Base-by-base conservation (phyloP, 2,888 invertebrate genomes). In the Mechanitis messenoides region DNA sequence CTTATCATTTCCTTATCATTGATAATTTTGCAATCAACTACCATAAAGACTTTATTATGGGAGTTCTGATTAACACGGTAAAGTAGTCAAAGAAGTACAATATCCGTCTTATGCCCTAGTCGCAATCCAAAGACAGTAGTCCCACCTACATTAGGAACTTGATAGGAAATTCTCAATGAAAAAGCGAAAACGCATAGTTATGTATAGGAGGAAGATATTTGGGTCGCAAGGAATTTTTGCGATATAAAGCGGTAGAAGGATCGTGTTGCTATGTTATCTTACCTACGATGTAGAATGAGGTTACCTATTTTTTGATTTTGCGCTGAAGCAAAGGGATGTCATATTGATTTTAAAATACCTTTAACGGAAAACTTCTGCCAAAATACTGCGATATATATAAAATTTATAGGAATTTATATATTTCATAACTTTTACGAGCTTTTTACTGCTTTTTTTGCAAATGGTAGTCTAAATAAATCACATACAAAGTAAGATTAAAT, bases 141-240 rank as follows among this genome's bases (percentile, higher is more conserved):
- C 50, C 9, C 50, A 50, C 50, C 50, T 50, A 50, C 31, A 50
- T 50, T 50, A 50, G 50, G 31, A 50, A 50, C 50, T 31, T 50
- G 50, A 50, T 50, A 50, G 50, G 50, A 50, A 50, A 50, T 50
- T 50, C 50, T 50, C 50, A 50, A 31, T 50, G 50, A 50, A 50
- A 50, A 31, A 50, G 50, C 50, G 11, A 50, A 50, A 50, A 50
- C 50, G 31, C 31, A 31, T 9, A 7, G 50, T 31, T 50, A 50
- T 50, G 50, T 50, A 50, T 50, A 50, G 31, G 31, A 50, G 50
- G 31, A 50, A 78, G 70, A 73, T 74, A 67, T 71, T 69, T 68
- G 62, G 64, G 62, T 61, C 68, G 60, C 33, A 45, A 53, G 61
- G 67, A 67, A 63, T 66, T 55, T 58, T 46, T 35, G 38, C 54